These are phyloP conservation scores for Pyrrhosoma nymphula DNA, from an alignment of 2,888 invertebrate species.

Conservation along the genomic window DNA sequence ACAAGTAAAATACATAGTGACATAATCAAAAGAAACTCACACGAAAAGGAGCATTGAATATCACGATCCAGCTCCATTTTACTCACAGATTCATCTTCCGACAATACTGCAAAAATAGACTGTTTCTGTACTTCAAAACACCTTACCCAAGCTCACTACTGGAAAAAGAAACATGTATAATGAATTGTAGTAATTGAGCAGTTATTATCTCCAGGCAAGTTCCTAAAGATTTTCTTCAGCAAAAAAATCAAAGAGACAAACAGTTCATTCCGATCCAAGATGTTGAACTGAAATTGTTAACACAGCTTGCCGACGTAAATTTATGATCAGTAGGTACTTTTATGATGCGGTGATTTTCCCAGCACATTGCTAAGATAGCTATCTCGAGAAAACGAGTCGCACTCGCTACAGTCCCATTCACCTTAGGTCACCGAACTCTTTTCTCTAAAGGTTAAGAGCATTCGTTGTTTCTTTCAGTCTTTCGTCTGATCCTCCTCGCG, in stretches of 20 bases:
- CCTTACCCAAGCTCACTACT: no score
- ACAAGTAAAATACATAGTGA: no score
- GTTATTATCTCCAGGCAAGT: no score
- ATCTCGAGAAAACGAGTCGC: background rate
- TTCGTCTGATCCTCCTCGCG: background rate
- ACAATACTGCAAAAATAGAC: no score
- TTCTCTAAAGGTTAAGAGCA: background rate
- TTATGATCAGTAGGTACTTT: background rate
- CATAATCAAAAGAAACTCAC: no score
- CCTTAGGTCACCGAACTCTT: slow-evolving; percentile 32
- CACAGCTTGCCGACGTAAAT: background rate
- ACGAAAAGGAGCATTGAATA: no score
- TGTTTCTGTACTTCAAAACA: no score
- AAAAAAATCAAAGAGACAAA: background rate
- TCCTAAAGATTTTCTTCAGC: background rate
- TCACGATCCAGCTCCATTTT: no score
- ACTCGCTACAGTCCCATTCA: background rate
- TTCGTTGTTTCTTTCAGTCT: background rate
- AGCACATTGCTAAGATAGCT: background rate
- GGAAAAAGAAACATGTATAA: no score
- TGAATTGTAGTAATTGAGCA: no score
- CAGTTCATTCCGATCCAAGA: background rate
- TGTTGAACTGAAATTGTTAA: background rate
- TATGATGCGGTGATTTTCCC: background rate
- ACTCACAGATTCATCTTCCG: no score